Evolutionary conservation across 2,797 vertebrate genomes (phyloP).

Genomic region (Malurus leucopterus): DNA sequence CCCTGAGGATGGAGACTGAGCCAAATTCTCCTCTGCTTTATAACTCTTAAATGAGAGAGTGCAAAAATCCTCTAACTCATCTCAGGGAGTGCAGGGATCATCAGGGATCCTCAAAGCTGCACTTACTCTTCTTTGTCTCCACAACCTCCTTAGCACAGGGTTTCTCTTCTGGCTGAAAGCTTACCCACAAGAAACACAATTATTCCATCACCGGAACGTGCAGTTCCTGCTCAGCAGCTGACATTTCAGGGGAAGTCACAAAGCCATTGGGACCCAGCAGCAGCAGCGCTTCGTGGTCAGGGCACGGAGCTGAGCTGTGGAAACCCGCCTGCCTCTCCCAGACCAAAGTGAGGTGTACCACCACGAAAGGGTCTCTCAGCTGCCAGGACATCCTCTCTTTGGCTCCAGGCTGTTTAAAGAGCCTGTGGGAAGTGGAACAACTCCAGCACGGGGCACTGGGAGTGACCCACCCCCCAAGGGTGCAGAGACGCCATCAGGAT

Average conservation of each 20-base stretch:
- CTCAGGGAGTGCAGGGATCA: not conserved
- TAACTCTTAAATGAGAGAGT: not conserved
- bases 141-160: not conserved
- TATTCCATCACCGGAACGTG: not conserved
- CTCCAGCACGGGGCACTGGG: not conserved
- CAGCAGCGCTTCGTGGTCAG: not conserved
- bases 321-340: not conserved
- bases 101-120: not conserved
- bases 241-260: not conserved
- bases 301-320: not conserved
- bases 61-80: not conserved
- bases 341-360: not conserved
- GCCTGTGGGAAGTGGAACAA: not conserved
- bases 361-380: not conserved
- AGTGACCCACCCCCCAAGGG: not conserved
- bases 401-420: not conserved
- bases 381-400: not conserved
- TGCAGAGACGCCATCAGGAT: rapidly evolving
- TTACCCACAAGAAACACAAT: not conserved
- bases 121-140: not conserved
- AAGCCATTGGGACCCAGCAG: not conserved
- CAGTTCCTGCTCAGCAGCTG: not conserved
- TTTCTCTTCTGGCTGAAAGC: not conserved
- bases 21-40: not conserved
- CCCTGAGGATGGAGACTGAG: not conserved